Evolutionary conservation across 2,888 invertebrate genomes (phyloP).

Genomic region (Diaprepes abbreviatus): DNA sequence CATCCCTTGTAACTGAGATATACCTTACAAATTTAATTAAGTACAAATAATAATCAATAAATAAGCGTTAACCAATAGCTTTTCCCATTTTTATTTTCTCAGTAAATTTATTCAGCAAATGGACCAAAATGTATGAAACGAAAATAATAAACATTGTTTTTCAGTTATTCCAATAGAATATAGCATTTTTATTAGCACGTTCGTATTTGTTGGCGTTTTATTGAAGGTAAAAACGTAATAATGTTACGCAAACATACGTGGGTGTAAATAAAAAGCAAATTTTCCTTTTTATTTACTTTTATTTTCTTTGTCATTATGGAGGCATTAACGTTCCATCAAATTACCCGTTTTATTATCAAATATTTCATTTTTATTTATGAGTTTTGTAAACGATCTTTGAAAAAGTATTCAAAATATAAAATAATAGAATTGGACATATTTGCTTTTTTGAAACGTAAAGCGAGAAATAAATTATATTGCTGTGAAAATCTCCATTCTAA

Average conservation of each 20-base stretch:
- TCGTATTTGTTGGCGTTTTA: not conserved
- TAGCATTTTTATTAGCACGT: conserved; percentile 10
- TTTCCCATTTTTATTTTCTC: no score
- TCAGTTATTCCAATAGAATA: conserved; percentile 9
- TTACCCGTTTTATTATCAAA: not conserved
- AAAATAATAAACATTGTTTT: conserved; percentile 7
- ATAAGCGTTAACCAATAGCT: no score
- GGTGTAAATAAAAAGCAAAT: not conserved
- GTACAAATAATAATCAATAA: no score
- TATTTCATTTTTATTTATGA: not conserved
- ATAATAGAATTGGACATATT: no score
- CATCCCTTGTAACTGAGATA: no score
- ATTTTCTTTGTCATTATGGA: conserved; percentile 2
- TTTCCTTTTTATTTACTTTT: conserved; percentile 7
- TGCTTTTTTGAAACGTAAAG: no score
- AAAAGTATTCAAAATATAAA: no score
- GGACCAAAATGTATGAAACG: not conserved
- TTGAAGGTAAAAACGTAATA: conserved; percentile 11
- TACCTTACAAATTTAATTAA: no score
- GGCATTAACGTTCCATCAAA: not conserved
- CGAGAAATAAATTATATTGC: no score
- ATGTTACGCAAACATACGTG: conserved; percentile 1
- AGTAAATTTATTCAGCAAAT: not conserved
- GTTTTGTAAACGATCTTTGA: no score
- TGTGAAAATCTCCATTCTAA: no score